Base-by-base conservation (phyloP, 2,888 invertebrate genomes). In the Nomada fabriciana region DNA sequence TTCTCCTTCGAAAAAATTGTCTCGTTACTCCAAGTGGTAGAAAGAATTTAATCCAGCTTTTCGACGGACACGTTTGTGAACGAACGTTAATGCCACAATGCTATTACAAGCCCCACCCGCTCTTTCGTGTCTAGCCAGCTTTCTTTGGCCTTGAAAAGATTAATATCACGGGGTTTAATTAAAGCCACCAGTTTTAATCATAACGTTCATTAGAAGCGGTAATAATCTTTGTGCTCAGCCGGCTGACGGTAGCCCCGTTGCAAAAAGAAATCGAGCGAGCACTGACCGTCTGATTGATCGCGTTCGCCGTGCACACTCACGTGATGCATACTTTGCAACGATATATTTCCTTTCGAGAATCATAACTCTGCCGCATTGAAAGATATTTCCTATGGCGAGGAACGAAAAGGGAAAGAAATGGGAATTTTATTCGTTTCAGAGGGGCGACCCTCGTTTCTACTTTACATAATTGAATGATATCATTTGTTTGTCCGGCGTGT, bases 111-210 rank as follows among this genome's bases (percentile, higher is more conserved):
- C 23, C 20, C 15, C 20, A 13, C 53, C n/a, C 59, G 36, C 20
- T 68, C 67, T 61, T 53, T 43, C 52, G 60, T 63, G 53, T 69
- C 55, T 18, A 60, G 43, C 42, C 23, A 65, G 67, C 65, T 72
- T 83, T 83, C 83, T 60, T 70, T 76, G 83, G 76, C 84, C 71
- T 71, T 70, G 65, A 63, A 61, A 71, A 71, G 84, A 84, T 83
- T 84, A 84, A 84, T 84, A 76, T 60, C 57, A 63, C n/a, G 11
- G 74, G 70, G 76, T 83, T 59, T 84, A 84, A 84, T 84, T 84
- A 84, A 71, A 76, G 67, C 67, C 74, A 52, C 76, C 69, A 63
- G 69, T 76, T 83, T 76, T 76, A 83, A 80, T 84, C 84, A 71
- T 53, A 80, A 68, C 70, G 61, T 76, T 83, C 83, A 74, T 84